phyloP scores from a whole-genome alignment of 2,888 invertebrate genomes.

The Caenorhabditis plicata region DNA sequence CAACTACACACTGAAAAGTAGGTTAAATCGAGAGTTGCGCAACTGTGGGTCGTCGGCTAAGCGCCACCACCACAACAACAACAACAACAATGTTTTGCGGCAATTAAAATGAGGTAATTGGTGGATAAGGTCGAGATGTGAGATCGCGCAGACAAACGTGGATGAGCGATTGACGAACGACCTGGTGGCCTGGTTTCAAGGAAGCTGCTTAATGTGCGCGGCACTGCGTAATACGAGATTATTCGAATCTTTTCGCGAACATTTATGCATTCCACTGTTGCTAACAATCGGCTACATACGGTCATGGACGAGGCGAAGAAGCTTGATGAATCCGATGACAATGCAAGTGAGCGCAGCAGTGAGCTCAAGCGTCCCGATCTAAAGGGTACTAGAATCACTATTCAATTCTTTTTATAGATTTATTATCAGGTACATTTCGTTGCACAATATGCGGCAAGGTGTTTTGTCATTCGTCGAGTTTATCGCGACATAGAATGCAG shows the following conservation, averaged over 20 bases:
- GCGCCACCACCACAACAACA: not conserved
- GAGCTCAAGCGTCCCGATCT: constrained; percentile 48
- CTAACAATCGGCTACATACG: not conserved
- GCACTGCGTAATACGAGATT: not conserved
- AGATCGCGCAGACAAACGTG: not conserved
- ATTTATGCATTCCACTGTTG: constrained; percentile 13
- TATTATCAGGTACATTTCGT: constrained; percentile 55
- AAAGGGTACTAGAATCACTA: constrained; percentile 26
- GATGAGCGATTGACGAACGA: too few relatives aligned
- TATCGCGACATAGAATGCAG: constrained; percentile 61
- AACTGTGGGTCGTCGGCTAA: too few relatives aligned
- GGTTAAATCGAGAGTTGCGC: constrained; percentile 41
- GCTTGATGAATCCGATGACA: constrained; percentile 11
- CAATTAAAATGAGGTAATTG: not conserved
- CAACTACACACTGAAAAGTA: constrained; percentile 14
- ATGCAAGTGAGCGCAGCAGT: not conserved
- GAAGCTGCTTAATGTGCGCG: not conserved
- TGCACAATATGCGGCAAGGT: constrained; percentile 57
- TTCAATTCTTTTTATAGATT: too few relatives aligned
- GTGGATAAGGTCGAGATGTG: not conserved
- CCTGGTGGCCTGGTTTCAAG: too few relatives aligned
- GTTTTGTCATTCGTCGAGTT: constrained; percentile 60
- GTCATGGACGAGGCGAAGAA: constrained; percentile 3
- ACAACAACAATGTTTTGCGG: not conserved
- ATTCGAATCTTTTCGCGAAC: not conserved